A percentile compares a stretch with the other conserved stretches of the same genome.
phyloP scores from a whole-genome alignment of 2,888 invertebrate species.

The Eupithecia subumbrata region DNA sequence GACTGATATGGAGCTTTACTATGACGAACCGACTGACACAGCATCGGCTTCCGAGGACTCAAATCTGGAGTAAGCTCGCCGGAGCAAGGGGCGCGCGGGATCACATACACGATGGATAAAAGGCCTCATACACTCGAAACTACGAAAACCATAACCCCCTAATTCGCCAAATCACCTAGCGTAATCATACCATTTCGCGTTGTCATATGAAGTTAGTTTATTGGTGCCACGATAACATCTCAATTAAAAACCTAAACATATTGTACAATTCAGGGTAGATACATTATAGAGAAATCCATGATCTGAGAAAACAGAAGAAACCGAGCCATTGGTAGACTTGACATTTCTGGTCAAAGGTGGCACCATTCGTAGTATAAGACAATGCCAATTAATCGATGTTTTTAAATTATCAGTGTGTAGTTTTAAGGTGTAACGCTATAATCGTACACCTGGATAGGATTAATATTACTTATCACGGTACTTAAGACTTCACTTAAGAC shows the following conservation, averaged over 20 bases:
- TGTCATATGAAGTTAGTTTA: not conserved
- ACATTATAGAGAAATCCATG: not conserved
- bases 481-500: not conserved
- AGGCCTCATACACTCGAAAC: slow-evolving; percentile 1
- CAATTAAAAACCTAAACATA: not conserved
- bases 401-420: slow-evolving; percentile 6
- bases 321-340: not conserved
- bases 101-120: not conserved
- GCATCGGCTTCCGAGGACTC: not conserved
- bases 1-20: slow-evolving; percentile 12
- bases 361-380: not conserved
- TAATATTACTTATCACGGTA: not conserved
- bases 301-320: too few species aligned
- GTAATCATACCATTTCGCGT: not conserved
- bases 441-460: slow-evolving; percentile 16
- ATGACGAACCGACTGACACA: not conserved
- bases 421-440: slow-evolving; percentile 19
- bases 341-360: not conserved
- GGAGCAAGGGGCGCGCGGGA: too few species aligned
- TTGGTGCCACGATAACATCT: slow-evolving; percentile 1
- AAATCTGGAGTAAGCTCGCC: not conserved
- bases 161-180: not conserved
- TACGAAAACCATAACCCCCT: not conserved
- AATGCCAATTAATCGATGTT: slow-evolving; percentile 9
- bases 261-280: not conserved